Evolutionary conservation across 2,797 vertebrate species (phyloP).

Genomic region (Varecia variegata): DNA sequence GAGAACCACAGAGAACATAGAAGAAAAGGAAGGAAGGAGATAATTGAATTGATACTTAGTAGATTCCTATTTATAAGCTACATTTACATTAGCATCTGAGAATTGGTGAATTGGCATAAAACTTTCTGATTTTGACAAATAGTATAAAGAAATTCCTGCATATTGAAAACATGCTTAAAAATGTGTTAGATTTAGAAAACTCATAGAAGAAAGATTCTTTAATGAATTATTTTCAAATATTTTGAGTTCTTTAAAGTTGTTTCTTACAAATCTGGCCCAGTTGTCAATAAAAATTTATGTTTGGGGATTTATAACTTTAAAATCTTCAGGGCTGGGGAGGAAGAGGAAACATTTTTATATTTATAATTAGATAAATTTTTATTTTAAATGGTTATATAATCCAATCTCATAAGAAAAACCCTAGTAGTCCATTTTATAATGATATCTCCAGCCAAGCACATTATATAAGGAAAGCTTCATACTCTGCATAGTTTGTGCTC

Average conservation of each 20-base stretch:
- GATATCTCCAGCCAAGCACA: not conserved
- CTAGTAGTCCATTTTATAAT: not conserved
- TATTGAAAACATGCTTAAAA: not conserved
- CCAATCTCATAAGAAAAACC: not conserved
- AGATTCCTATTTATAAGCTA: not conserved
- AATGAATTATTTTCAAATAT: not conserved
- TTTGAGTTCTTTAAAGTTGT: slow-evolving; percentile 33
- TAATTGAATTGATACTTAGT: not conserved
- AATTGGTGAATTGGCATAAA: not conserved
- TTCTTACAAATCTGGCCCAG: slow-evolving; percentile 64
- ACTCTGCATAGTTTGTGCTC: slow-evolving; percentile 29
- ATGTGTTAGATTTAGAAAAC: not conserved
- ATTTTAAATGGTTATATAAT: slow-evolving; percentile 54
- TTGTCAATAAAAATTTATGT: slow-evolving; percentile 73
- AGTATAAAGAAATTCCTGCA: not conserved
- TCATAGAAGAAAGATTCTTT: not conserved
- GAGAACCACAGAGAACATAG: not conserved
- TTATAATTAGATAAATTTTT: slow-evolving; percentile 57
- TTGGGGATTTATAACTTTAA: slow-evolving; percentile 76
- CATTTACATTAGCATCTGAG: not conserved
- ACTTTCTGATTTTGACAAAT: not conserved
- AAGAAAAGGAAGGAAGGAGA: not conserved
- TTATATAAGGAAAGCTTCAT: not conserved
- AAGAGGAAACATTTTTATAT: slow-evolving; percentile 69
- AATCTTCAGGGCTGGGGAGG: slow-evolving; percentile 74